A percentile compares a stretch with the other conserved stretches of the same genome.
Evolutionary conservation across 2,888 invertebrate genomes (phyloP).

Genomic region (Lymantria dispar): DNA sequence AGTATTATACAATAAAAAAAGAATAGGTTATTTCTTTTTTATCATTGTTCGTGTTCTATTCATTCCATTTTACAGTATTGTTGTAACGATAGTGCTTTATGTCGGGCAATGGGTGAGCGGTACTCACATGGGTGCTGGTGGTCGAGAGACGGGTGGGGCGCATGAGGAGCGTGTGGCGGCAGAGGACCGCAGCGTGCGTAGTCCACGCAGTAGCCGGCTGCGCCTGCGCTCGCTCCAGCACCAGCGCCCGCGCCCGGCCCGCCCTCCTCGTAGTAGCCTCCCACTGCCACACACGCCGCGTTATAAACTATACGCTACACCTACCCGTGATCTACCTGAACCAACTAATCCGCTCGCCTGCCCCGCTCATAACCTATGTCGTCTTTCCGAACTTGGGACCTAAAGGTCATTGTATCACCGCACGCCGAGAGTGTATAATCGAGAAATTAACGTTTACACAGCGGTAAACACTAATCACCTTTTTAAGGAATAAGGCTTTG

Average conservation of each 20-base stretch:
- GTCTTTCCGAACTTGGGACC: slow-evolving; percentile 3
- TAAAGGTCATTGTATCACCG: slow-evolving; percentile 10
- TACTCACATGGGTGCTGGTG: slow-evolving; percentile 70
- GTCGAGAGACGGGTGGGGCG: slow-evolving; percentile 47
- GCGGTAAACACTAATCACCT: background rate
- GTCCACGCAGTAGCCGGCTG: slow-evolving; percentile 67
- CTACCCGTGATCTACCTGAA: slow-evolving; percentile 41
- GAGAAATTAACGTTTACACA: slow-evolving; percentile 7
- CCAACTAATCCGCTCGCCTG: slow-evolving; percentile 55
- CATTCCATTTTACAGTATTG: too few species aligned
- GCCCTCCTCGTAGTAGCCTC: slow-evolving; percentile 76
- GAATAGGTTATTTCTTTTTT: too few species aligned
- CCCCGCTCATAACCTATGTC: slow-evolving; percentile 6
- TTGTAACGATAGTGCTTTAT: too few species aligned
- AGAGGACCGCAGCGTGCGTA: slow-evolving; percentile 62
- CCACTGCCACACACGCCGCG: slow-evolving; percentile 78
- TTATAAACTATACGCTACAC: slow-evolving; percentile 44
- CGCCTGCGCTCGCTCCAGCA: slow-evolving; percentile 24
- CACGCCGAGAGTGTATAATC: slow-evolving; percentile 9
- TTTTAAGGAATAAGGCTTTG: slow-evolving; percentile 13
- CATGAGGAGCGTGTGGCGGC: slow-evolving; percentile 46
- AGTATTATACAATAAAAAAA: too few species aligned
- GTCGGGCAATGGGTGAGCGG: background rate
- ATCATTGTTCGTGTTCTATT: too few species aligned
- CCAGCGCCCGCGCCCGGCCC: slow-evolving; percentile 52